Conservation (phyloP, 2,888 invertebrate genomes). For the Biston betularia region DNA sequence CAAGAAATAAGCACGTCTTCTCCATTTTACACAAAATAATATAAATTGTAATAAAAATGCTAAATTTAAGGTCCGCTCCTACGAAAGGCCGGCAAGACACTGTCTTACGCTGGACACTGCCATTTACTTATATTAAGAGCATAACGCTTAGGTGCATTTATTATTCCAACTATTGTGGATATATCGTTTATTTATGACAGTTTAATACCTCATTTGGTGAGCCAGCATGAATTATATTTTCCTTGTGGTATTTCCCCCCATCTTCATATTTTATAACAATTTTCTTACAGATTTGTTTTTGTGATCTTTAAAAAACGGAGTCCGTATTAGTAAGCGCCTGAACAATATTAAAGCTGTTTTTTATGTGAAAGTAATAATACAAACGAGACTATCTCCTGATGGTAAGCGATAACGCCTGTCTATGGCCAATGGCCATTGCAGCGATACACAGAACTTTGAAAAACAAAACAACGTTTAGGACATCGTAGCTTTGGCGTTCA, state of each 20-base stretch:
- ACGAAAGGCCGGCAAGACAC: conserved; percentile 32
- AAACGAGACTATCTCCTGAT: too few relatives aligned
- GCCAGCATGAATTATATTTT: conserved; percentile 6
- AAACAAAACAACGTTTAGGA: too few relatives aligned
- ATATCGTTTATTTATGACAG: conserved; percentile 3
- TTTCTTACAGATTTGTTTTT: too few relatives aligned
- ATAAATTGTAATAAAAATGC: conserved; percentile 7
- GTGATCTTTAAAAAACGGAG: too few relatives aligned
- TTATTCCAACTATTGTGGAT: background rate
- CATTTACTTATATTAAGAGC: conserved; percentile 11
- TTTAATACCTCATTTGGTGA: conserved; percentile 13
- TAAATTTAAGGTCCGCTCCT: conserved; percentile 28
- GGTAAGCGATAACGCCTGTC: too few relatives aligned
- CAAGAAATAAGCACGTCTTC: conserved; percentile 53
- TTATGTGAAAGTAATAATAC: too few relatives aligned
- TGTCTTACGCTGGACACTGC: conserved; percentile 18
- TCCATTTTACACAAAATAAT: conserved; percentile 53
- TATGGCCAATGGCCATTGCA: too few relatives aligned
- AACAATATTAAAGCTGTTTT: too few relatives aligned
- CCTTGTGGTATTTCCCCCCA: conserved; percentile 12
- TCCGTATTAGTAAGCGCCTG: too few relatives aligned
- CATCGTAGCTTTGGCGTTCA: too few relatives aligned
- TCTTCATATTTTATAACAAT: background rate
- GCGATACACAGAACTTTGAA: too few relatives aligned
- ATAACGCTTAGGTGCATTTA: background rate